Evolutionary conservation across 2,888 invertebrate species (phyloP), one percentile per base, ranked within the genome.

Genomic region (Abscondita cerata): DNA sequence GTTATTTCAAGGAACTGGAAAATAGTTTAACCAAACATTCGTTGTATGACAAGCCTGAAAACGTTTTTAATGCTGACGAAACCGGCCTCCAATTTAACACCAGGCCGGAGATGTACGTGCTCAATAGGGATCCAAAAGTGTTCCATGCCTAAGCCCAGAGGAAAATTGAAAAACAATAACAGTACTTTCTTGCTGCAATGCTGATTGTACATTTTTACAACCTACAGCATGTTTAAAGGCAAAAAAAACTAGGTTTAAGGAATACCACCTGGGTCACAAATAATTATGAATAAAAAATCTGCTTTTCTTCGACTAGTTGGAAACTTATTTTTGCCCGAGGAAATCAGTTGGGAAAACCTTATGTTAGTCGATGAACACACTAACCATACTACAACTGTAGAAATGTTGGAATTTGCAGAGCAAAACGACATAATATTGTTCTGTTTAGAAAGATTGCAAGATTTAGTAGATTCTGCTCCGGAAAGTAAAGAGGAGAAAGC

Each of bases 341-440:
- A n/a, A n/a, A n/a, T n/a, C n/a, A n/a, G n/a, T n/a, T n/a, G n/a
- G n/a, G n/a, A n/a, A n/a, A n/a, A n/a, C 8, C 44, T 44, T 9
- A 15, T 44, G 13, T 8, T 44, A 5, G 4, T 44, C 6, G 18
- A 44, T 44, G 44, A 18, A 18, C 44, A 13, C 13, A 44, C 44
- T 2, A 16, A 15, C 3, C 44, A 44, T n/a, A 44, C 44, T 2
- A 18, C 44, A 2, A 16, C 13, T n/a, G 3, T 44, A 18, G 5
- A 44, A 6, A 11, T 44, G 16, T 13, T 44, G 18, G 44, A 44
- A 44, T 44, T 44, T 44, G 44, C 44, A 9, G 44, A 44, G 13
- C 5, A 44, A 44, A 3, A 44, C 18, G 44, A 44, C 44, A 44
- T 44, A 44, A 13, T 44, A n/a, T 18, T 44, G 12, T 44, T 44